phyloP scores from a whole-genome alignment of 1,140 invertebrate genomes.

The Scaptodrosophila lebanonensis region DNA sequence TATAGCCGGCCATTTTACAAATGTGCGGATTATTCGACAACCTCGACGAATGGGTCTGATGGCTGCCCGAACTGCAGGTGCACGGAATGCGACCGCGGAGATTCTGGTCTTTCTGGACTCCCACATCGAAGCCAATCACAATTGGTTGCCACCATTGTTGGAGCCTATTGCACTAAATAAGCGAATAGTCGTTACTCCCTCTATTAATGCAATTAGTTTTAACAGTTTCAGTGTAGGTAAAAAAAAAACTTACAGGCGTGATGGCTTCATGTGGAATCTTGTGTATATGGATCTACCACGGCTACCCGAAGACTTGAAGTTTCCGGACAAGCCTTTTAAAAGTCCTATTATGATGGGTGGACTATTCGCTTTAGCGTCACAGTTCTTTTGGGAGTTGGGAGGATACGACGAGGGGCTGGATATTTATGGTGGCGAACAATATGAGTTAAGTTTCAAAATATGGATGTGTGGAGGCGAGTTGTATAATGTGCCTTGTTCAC shows the following conservation, averaged over 20 bases:
- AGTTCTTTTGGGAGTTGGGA: slow-evolving; percentile 97
- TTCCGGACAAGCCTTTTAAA: slow-evolving; percentile 93
- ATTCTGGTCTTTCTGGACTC: slow-evolving; percentile 96
- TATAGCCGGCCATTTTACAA: slow-evolving; percentile 82
- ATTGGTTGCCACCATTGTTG: slow-evolving; percentile 95
- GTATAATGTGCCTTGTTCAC: slow-evolving; percentile 93
- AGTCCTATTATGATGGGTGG: slow-evolving; percentile 97
- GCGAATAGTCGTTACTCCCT: slow-evolving; percentile 94
- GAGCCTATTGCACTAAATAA: slow-evolving; percentile 93
- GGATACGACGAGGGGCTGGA: slow-evolving; percentile 95
- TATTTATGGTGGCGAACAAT: slow-evolving; percentile 98
- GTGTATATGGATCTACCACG: slow-evolving; percentile 96
- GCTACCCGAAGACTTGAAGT: slow-evolving; percentile 86
- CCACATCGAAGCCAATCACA: slow-evolving; percentile 95
- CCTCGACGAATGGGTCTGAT: slow-evolving; percentile 90
- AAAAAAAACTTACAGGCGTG: slow-evolving; percentile 96
- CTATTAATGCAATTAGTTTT: slow-evolving; percentile 96
- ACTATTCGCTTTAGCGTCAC: slow-evolving; percentile 91
- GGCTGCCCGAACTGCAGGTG: slow-evolving; percentile 91
- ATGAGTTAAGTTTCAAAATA: slow-evolving; percentile 98
- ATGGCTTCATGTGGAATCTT: slow-evolving; percentile 98
- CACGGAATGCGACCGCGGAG: slow-evolving; percentile 87
- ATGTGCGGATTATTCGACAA: slow-evolving; percentile 87
- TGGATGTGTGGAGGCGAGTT: slow-evolving; percentile 94
- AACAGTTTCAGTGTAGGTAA: slow-evolving; percentile 94